These are phyloP conservation scores for Meloe dianella DNA, from an alignment of 2,888 invertebrate species.

Conservation along the genomic window DNA sequence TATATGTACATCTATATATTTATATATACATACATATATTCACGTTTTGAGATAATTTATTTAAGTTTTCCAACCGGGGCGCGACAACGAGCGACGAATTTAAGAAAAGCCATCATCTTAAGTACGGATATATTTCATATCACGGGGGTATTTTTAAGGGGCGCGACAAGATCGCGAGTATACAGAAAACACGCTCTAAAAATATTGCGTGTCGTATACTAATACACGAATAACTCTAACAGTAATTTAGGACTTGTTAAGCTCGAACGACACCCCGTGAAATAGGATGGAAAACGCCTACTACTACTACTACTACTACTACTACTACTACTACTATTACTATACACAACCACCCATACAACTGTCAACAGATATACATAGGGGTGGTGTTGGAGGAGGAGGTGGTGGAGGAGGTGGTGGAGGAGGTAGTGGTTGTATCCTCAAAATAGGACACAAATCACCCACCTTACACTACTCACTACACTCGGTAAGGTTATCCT, in stretches of 20 bases:
- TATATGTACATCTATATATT: constrained; percentile 45
- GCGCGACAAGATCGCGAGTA: constrained; percentile 26
- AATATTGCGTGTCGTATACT: constrained; percentile 56
- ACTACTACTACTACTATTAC: constrained; percentile 11
- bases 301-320: neutral
- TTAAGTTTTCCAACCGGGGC: constrained; percentile 50
- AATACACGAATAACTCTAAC: constrained; percentile 52
- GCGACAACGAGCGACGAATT: constrained; percentile 58
- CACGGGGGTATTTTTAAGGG: constrained; percentile 44
- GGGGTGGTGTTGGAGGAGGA: neutral
- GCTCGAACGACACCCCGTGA: constrained; percentile 41
- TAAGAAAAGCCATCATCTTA: constrained; percentile 62
- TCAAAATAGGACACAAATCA: constrained; percentile 1
- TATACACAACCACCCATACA: neutral
- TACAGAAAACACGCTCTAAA: constrained; percentile 37
- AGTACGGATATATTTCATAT: constrained; percentile 62
- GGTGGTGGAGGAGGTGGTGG: neutral
- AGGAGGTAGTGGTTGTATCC: neutral
- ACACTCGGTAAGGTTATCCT: neutral
- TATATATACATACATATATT: constrained; percentile 54
- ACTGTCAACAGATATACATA: neutral
- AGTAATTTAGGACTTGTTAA: constrained; percentile 50
- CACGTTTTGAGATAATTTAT: constrained; percentile 55
- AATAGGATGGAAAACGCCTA: constrained; percentile 31
- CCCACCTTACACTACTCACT: neutral